Evolutionary conservation across 2,888 invertebrate genomes (phyloP).

Genomic region (Pammene aurita): DNA sequence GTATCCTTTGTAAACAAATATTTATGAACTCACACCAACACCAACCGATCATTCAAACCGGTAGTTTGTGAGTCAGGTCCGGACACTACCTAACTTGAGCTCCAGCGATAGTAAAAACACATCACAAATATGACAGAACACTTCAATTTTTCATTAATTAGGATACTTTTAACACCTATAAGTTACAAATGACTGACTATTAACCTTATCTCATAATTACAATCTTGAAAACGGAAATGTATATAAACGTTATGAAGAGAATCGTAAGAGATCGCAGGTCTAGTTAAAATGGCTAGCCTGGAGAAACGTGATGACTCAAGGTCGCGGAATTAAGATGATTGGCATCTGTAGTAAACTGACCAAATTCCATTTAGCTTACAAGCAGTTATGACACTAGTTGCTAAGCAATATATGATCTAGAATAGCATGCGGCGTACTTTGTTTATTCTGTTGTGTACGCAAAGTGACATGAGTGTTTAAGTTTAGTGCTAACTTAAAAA

Average conservation of each 20-base stretch:
- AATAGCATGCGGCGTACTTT: background rate
- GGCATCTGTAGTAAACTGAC: background rate
- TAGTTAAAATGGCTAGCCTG: background rate
- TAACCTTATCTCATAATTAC: too few relatives aligned
- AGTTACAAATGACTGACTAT: too few relatives aligned
- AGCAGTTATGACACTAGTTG: background rate
- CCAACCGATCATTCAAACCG: background rate
- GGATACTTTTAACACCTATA: too few relatives aligned
- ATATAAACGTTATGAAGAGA: background rate
- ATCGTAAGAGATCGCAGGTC: background rate
- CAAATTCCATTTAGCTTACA: background rate
- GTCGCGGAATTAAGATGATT: slow-evolving; percentile 1
- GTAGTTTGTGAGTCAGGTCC: slow-evolving; percentile 9
- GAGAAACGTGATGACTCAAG: slow-evolving; percentile 30
- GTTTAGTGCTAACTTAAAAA: too few relatives aligned
- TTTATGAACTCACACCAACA: background rate
- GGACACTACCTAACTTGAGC: background rate
- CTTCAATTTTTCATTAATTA: background rate
- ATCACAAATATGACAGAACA: background rate
- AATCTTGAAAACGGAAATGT: background rate
- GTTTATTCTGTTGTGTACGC: too few relatives aligned
- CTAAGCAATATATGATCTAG: background rate
- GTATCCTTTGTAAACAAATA: slow-evolving; percentile 1
- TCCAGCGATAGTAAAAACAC: background rate
- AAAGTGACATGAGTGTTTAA: too few relatives aligned